Evolutionary conservation across 2,888 invertebrate species (phyloP).

Genomic region (Diplazon laetatorius): DNA sequence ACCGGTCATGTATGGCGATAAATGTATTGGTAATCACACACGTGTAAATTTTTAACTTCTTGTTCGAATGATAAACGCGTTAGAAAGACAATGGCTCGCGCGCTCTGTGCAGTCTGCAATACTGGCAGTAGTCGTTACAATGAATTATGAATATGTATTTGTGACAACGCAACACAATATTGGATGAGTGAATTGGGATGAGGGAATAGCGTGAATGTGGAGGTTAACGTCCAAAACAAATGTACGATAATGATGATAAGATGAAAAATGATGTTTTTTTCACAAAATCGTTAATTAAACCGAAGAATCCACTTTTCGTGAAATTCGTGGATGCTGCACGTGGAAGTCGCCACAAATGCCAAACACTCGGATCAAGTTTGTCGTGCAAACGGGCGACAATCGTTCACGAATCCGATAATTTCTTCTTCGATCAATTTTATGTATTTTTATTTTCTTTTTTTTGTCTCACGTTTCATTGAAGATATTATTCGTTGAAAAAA

Average conservation of each 20-base stretch:
- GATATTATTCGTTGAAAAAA: constrained; percentile 31
- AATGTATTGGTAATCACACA: not conserved
- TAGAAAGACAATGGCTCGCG: constrained; percentile 39
- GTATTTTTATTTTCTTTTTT: too few species aligned
- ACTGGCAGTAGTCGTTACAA: constrained; percentile 55
- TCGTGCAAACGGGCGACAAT: not conserved
- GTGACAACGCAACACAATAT: not conserved
- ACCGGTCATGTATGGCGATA: constrained; percentile 41
- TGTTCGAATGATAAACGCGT: constrained; percentile 33
- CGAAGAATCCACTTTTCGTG: constrained; percentile 15
- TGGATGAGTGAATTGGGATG: constrained; percentile 9
- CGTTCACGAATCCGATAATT: not conserved
- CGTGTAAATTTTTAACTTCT: not conserved
- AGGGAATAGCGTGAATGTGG: constrained; percentile 48
- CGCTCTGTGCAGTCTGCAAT: constrained; percentile 23
- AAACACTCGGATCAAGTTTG: constrained; percentile 20
- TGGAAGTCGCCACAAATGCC: too few species aligned
- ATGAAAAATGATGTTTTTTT: too few species aligned
- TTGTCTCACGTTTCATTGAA: too few species aligned
- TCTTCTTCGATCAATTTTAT: too few species aligned
- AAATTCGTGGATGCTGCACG: too few species aligned
- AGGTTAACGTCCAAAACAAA: too few species aligned
- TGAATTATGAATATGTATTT: constrained; percentile 38
- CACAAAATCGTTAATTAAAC: constrained; percentile 48
- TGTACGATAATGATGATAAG: too few species aligned